Base-by-base conservation (phyloP, 2,113 vertebrate species). In the Furnarius figulus region DNA sequence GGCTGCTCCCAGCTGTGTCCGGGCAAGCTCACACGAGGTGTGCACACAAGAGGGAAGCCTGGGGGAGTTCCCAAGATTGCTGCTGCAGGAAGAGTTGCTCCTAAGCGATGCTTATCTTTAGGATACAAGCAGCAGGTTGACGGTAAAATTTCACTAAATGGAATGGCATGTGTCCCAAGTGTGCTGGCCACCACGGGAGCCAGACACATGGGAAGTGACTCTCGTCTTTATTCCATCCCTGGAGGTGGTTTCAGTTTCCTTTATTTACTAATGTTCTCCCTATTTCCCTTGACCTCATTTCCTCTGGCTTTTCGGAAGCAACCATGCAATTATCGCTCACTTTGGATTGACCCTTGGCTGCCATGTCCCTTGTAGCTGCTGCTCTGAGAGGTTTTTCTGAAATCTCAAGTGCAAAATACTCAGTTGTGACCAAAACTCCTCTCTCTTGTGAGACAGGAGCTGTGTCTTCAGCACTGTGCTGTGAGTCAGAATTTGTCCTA, bases 201-300 rank as follows among this genome's bases (percentile, higher is more conserved):
- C 93, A 97, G 96, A 94, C 92, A 90, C 93, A 87, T 96, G 96
- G 96, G 96, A 97, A 97, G 96, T 95, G 86, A 96, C 95, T 97
- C 95, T 95, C 4, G 14, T 93, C 94, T 96, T 96, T 97, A 96
- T 96, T 96, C 96, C 74, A 95, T 96, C 96, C 96, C 93, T 95
- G 83, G 96, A 95, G 92, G 90, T 96, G 84, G 88, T 84, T 92
- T 85, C 88, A 97, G 93, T 90, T 97, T 97, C 96, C 96, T 97
- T 95, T 95, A 94, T 95, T 96, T 95, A 95, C 95, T 97, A 70
- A 96, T 96, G 93, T 96, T 97, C 90, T 96, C 90, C 96, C 90
- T 96, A 93, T 97, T 97, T 96, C 96, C 95, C 92, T 97, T 96
- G 96, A 96, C 96, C 92, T 95, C 95, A 94, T 96, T 97, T 97